Evolutionary conservation across 2,888 invertebrate species (phyloP), one percentile per base, ranked within the genome.

Genomic region (Itoplectis maculator): DNA sequence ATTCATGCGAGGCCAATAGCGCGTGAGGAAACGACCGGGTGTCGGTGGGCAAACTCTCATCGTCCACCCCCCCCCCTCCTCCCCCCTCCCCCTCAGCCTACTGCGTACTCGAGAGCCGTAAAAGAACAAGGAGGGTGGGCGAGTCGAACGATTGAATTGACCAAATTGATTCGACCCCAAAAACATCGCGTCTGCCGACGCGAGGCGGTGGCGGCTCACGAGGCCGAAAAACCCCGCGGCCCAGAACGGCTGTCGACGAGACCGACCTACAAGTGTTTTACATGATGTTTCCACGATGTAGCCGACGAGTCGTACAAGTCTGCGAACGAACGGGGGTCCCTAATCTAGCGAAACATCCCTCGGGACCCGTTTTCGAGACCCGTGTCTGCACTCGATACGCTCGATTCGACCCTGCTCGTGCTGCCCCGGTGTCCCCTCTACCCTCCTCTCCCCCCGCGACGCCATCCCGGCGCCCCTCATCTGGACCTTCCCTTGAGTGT

Each of bases 271-370:
- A 92, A 93, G 92, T 92, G 92, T 92, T 92, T 92, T 91, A 91
- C 92, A 89, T 89, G 88, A 86, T 88, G 89, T 91, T 90, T 87
- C n/a, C 89, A 88, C 86, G 88, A 85, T 88, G 88, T 87, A 90
- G 86, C 87, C 23, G 9, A 29, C 35, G 45, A 61, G 45, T 18
- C 3, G 9, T 13, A 35, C 15, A 23, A 49, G 68, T 35, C 29
- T 40, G 40, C 45, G 45, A 69, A 49, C 37, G 42, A 18, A 42
- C 66, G 81, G 86, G 88, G 79, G 87, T 91, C 91, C 91, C 91
- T 92, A 92, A 92, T 92, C 92, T 91, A 92, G 88, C 92, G 92
- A 91, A 90, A 92, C 92, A 90, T 92, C 90, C 90, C 90, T 61
- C 51, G 90, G 89, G 90, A 90, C 86, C 84, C 87, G 86, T 84